phyloP scores from a whole-genome alignment of 2,113 vertebrate species.

The Peromyscus maniculatus region DNA sequence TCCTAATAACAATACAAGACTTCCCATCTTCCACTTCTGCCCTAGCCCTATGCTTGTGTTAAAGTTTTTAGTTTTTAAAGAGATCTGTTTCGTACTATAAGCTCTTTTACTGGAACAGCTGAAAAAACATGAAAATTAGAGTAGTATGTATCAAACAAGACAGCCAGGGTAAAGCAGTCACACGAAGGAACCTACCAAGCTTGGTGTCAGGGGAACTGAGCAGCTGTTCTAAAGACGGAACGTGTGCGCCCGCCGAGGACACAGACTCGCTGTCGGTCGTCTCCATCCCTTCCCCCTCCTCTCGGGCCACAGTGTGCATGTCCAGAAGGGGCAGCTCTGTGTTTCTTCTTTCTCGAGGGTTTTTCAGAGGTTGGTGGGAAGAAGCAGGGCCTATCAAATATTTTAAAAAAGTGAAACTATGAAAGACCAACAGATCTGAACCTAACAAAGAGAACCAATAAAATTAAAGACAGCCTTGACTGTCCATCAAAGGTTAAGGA shows the following conservation, averaged over 20 bases:
- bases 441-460: not conserved
- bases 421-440: not conserved
- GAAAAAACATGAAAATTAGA: not conserved
- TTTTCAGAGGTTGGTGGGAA: constrained; percentile 88
- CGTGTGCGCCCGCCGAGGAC: constrained; percentile 88
- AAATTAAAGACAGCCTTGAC: not conserved
- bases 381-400: constrained; percentile 84
- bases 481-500: not conserved
- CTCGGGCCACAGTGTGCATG: constrained; percentile 92
- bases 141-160: not conserved
- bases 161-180: not conserved
- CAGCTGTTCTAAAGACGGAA: constrained; percentile 95
- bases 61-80: not conserved
- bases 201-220: constrained; percentile 93
- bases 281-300: constrained; percentile 99
- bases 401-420: constrained; percentile 45
- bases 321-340: constrained; percentile 91
- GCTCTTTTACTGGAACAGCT: not conserved
- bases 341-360: constrained; percentile 88
- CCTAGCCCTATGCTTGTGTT: not conserved
- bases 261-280: constrained; percentile 92
- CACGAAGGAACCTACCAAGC: constrained; percentile 87
- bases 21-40: not conserved
- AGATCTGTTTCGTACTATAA: not conserved
- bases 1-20: not conserved